phyloP scores from a whole-genome alignment of 1,140 invertebrate genomes.

The Pemphigus obesinymphae region DNA sequence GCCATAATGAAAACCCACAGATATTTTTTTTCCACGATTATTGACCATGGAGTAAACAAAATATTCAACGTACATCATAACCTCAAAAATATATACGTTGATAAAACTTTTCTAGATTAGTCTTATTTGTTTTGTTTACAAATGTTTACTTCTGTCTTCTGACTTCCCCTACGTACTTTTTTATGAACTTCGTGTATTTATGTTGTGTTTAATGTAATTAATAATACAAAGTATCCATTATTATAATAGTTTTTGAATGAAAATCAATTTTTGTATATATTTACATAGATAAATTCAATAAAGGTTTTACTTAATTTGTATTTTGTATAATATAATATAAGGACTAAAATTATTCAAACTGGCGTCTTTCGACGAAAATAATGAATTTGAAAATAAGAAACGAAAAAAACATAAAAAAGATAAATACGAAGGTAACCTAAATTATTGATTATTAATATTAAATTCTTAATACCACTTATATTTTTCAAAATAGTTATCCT shows the following conservation, averaged over 20 bases:
- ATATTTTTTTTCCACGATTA: background rate
- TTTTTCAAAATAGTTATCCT: background rate
- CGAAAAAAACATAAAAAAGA: conserved; percentile 44
- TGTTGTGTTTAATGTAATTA: background rate
- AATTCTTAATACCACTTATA: background rate
- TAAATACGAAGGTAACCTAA: conserved; percentile 43
- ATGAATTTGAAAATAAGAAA: conserved; percentile 41
- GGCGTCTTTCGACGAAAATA: conserved; percentile 41
- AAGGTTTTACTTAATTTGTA: background rate
- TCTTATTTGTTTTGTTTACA: conserved; percentile 12
- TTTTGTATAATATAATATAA: background rate
- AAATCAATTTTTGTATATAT: background rate
- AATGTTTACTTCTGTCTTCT: background rate
- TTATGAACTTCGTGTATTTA: too few relatives aligned
- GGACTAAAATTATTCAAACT: conserved; percentile 23
- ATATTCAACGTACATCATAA: background rate
- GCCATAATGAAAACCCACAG: too few relatives aligned
- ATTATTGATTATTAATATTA: background rate
- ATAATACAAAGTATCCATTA: background rate
- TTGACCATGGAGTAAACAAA: background rate
- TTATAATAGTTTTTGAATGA: background rate
- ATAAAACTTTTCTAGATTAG: background rate
- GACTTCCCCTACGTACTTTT: too few relatives aligned
- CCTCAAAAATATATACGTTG: background rate
- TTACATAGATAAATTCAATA: background rate